These are phyloP conservation scores for Pandemis heparana DNA, from an alignment of 2,888 invertebrate species.

Conservation along the genomic window DNA sequence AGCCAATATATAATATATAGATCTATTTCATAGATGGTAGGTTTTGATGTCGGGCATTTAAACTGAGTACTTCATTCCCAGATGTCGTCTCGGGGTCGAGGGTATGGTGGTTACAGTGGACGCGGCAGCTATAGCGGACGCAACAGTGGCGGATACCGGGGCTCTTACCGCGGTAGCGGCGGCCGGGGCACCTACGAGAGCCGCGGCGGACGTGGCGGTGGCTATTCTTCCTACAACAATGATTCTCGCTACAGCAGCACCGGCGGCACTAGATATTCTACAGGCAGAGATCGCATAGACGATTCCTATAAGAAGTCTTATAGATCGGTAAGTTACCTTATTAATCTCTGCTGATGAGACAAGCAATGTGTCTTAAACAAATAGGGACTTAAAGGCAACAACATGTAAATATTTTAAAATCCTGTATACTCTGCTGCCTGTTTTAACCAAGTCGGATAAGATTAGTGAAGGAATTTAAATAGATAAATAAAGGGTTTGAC, in stretches of 20 bases:
- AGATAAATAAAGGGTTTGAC: not conserved
- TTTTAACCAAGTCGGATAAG: not conserved
- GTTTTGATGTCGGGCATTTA: not conserved
- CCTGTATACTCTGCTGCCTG: not conserved
- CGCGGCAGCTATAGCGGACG: constrained; percentile 70
- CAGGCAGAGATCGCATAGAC: constrained; percentile 74
- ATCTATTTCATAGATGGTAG: too few species aligned
- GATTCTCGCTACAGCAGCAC: constrained; percentile 75
- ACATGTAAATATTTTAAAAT: not conserved
- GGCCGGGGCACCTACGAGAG: constrained; percentile 74
- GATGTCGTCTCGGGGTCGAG: constrained; percentile 82
- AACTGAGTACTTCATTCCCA: constrained; percentile 44
- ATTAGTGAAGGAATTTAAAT: not conserved
- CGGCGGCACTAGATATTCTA: constrained; percentile 71
- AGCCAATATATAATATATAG: too few species aligned
- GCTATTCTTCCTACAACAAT: constrained; percentile 73
- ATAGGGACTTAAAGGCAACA: not conserved
- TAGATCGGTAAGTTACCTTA: constrained; percentile 70
- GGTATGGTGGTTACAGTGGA: constrained; percentile 68
- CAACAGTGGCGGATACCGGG: constrained; percentile 67
- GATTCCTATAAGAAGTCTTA: constrained; percentile 81
- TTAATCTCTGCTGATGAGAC: not conserved
- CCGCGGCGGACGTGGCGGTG: constrained; percentile 76
- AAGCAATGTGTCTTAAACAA: not conserved
- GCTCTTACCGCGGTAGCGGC: constrained; percentile 73